Base-by-base conservation (phyloP, 2,797 vertebrate genomes). In the Capromys pilorides region DNA sequence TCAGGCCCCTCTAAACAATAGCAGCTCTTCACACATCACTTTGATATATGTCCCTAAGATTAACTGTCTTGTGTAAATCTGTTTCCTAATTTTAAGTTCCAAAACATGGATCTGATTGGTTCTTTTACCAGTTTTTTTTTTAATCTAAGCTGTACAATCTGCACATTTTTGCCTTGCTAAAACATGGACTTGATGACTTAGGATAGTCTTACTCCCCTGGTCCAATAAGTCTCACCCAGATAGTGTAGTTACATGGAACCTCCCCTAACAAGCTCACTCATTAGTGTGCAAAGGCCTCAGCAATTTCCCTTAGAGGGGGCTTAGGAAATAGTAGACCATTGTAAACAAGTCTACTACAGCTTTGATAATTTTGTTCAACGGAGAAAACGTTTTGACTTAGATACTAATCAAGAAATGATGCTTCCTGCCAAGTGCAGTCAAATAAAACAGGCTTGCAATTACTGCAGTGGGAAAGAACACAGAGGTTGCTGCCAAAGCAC, bases 51-150 rank as follows among this genome's bases (percentile, higher is more conserved):
- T 95, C 77, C 88, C 85, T 82, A 87, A 93, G 73, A 41, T 92
- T 95, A 93, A 93, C 77, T 91, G 92, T 84, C 80, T 91, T 78
- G n/a, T 71, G 92, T 81, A 75, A 49, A 31, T 90, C 54, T 94
- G 57, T 95, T 96, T 93, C 86, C 77, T 80, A 93, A 96, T 92
- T 91, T 77, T 91, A 95, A 97, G 93, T 93, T 96, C 88, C 86
- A 86, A 89, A 71, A 73, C 33, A 79, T 67, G 83, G 54, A 95
- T 97, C 94, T 95, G 94, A 96, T 94, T 78, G 93, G 69, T 69
- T 91, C 2, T 93, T 54, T 96, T 91, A 45, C 75, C 22, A 0
- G 22, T 78, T 64, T 73, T 57, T 45, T 54, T 57, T 93, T 75
- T 94, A 16, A 92, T 71, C 51, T 88, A 91, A 84, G 24, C 69